Evolutionary conservation across 2,113 vertebrate species (phyloP), one percentile per base, ranked within the genome.

Genomic region (Trichomycterus rosablanca): DNA sequence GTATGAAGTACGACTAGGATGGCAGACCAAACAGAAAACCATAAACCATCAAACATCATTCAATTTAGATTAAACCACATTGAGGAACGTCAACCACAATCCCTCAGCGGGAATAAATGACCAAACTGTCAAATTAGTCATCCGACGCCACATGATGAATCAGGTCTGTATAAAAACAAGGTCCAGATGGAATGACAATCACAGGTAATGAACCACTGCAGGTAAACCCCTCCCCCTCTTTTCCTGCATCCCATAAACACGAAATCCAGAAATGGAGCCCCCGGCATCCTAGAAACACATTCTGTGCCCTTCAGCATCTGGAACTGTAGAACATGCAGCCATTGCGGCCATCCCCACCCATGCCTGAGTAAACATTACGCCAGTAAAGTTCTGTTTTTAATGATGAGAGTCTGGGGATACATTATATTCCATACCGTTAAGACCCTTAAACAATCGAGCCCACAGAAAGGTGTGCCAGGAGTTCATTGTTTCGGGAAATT

Each of bases 291-390:
- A 53, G 50, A 11, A 28, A 26, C 39, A 52, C 20, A 14, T 32
- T 35, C 12, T 12, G 11, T 52, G 26, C 32, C 20, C n/a, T 11
- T 40, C 23, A 49, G 57, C 63, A 65, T 65, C 63, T 65, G 63
- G 52, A 65, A 60, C n/a, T 53, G 52, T 60, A 26, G n/a, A 59
- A 42, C 59, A 62, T 63, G 39, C 58, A 45, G 63, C 52, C 14
- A 63, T 69, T 22, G 37, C 75, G 72, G 72, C 66, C 70, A 72
- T 63, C 58, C 46, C 43, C 55, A 57, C 53, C 58, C 44, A 46
- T 46, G 44, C 39, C 50, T 16, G 19, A 56, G 39, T 18, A 19
- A 20, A 37, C 37, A 40, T 20, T 20, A 18, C 15, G 34, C 69
- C 66, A 58, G 52, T 72, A 74, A 70, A 66, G 67, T 72, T 59